A percentile compares a stretch with the other conserved stretches of the same genome.
These are phyloP conservation scores for Muraenolepis orangiensis DNA, from an alignment of 2,797 vertebrate genomes.

Conservation along the genomic window DNA sequence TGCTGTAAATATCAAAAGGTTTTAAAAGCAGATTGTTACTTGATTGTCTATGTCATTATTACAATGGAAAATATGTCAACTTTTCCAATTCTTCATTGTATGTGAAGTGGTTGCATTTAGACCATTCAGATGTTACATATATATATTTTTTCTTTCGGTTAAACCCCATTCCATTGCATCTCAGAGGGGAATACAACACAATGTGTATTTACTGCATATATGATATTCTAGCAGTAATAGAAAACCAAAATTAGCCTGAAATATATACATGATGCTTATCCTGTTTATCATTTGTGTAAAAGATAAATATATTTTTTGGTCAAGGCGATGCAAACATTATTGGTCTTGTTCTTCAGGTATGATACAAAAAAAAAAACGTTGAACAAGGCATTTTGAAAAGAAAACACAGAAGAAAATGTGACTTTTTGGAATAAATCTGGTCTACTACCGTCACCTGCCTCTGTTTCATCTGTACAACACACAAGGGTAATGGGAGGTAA, in stretches of 20 bases:
- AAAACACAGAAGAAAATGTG: slow-evolving; percentile 49
- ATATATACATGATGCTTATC: slow-evolving; percentile 57
- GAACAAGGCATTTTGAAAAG: slow-evolving; percentile 51
- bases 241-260: slow-evolving; percentile 49
- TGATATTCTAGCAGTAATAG: slow-evolving; percentile 41
- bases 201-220: slow-evolving; percentile 53
- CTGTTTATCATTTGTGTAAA: slow-evolving; percentile 29
- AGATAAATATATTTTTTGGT: slow-evolving; percentile 50
- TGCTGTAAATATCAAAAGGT: slow-evolving; percentile 71
- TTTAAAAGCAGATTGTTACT: slow-evolving; percentile 54
- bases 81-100: slow-evolving; percentile 60
- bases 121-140: not conserved
- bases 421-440: slow-evolving; percentile 73
- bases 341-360: slow-evolving; percentile 54
- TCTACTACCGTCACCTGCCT: slow-evolving; percentile 39
- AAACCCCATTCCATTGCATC: slow-evolving; percentile 34
- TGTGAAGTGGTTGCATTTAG: slow-evolving; percentile 63
- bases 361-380: slow-evolving; percentile 7
- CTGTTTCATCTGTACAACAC: slow-evolving; percentile 17
- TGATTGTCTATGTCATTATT: slow-evolving; percentile 59
- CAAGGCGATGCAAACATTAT: slow-evolving; percentile 44
- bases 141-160: slow-evolving; percentile 2
- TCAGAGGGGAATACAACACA: slow-evolving; percentile 31
- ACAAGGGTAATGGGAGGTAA: not conserved
- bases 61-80: slow-evolving; percentile 44